phyloP scores from a whole-genome alignment of 1,140 invertebrate species.

The Ips typographus region DNA sequence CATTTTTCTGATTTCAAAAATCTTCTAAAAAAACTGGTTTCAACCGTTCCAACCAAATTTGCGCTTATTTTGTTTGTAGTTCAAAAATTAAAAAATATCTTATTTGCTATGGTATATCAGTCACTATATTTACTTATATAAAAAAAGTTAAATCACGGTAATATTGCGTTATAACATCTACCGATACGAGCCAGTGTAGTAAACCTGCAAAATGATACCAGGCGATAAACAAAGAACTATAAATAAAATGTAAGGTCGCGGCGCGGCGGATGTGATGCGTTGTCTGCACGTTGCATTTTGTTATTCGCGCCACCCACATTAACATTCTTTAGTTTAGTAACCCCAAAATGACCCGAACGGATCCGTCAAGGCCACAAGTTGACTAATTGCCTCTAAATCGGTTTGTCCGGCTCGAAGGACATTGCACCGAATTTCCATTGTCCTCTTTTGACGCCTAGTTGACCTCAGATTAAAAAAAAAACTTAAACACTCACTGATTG shows the following conservation, averaged over 20 bases:
- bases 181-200: slow-evolving; percentile 8
- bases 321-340: slow-evolving; percentile 40
- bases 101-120: no score
- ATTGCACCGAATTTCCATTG: slow-evolving; percentile 8
- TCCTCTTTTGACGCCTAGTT: no score
- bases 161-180: slow-evolving; percentile 20
- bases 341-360: slow-evolving; percentile 39
- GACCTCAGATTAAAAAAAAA: no score
- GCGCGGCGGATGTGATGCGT: slow-evolving; percentile 36
- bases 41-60: no score
- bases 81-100: no score
- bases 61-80: no score
- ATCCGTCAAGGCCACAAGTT: slow-evolving; percentile 31
- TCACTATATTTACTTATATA: no score
- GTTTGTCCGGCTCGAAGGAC: slow-evolving; percentile 34
- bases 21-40: no score
- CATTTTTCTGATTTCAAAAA: no score
- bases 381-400: slow-evolving; percentile 35
- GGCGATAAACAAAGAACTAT: slow-evolving; percentile 39
- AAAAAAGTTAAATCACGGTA: background rate
- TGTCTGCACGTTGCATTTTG: slow-evolving; percentile 39
- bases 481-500: no score
- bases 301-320: slow-evolving; percentile 40
- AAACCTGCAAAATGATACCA: slow-evolving; percentile 31
- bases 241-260: slow-evolving; percentile 38